These are phyloP conservation scores for Vollenhovia emeryi DNA, from an alignment of 1,140 invertebrate species.

Conservation along the genomic window DNA sequence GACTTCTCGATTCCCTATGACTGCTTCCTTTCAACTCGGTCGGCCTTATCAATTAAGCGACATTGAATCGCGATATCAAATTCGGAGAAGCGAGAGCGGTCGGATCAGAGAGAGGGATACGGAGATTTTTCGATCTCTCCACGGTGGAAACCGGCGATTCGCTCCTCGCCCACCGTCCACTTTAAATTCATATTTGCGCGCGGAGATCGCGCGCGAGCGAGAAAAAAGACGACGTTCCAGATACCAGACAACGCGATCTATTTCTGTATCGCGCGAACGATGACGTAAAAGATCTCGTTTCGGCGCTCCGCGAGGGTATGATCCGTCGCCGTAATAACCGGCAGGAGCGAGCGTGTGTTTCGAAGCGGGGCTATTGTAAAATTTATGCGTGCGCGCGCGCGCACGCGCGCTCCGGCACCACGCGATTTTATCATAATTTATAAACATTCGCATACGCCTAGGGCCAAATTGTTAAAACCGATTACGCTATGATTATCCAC, in stretches of 20 bases:
- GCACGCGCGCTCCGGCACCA: no score
- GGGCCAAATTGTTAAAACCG: not conserved
- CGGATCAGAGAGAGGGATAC: not conserved
- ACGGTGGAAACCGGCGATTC: not conserved
- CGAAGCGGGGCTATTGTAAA: no score
- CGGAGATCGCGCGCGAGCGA: not conserved
- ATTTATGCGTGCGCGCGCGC: not conserved
- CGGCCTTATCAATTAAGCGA: constrained; percentile 7
- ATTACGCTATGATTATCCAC: not conserved
- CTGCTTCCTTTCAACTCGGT: not conserved
- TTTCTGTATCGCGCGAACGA: not conserved
- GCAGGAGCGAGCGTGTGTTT: no score
- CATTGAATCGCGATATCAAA: not conserved
- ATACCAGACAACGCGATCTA: constrained; percentile 14
- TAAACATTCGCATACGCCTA: not conserved
- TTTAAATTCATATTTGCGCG: not conserved
- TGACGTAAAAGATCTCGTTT: constrained; percentile 2
- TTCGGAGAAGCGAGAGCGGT: not conserved
- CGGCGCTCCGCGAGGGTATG: not conserved
- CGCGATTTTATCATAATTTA: no score
- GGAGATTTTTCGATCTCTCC: not conserved
- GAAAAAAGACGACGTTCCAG: not conserved
- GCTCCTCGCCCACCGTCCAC: not conserved
- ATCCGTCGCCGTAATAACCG: not conserved
- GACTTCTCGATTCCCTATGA: not conserved